Conservation (phyloP, 2,888 invertebrate genomes). For the Aleiodes alternator region DNA sequence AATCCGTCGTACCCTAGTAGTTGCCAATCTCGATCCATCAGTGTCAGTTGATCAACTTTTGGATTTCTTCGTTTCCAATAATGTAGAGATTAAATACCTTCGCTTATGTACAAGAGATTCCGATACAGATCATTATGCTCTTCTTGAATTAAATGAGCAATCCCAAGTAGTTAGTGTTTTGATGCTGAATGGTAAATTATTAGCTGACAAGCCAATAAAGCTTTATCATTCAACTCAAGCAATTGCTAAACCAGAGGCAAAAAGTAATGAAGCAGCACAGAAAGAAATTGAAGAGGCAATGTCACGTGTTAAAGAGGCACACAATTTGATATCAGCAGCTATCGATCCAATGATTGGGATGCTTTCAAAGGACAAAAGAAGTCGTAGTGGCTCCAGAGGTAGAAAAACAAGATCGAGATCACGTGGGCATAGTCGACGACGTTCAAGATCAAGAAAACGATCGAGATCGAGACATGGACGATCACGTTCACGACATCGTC, state of each 20-base stretch:
- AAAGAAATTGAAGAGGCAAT: slow-evolving; percentile 98
- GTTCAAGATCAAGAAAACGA: slow-evolving; percentile 75
- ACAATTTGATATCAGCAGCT: slow-evolving; percentile 94
- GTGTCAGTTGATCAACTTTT: slow-evolving; percentile 89
- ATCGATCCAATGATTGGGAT: slow-evolving; percentile 94
- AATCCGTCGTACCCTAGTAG: slow-evolving; percentile 93
- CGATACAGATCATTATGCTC: slow-evolving; percentile 86
- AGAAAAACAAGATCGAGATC: slow-evolving; percentile 74
- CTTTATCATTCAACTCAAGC: slow-evolving; percentile 95
- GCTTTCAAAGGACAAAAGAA: slow-evolving; percentile 89
- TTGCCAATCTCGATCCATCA: slow-evolving; percentile 85
- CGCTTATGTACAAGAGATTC: slow-evolving; percentile 91
- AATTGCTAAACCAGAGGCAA: slow-evolving; percentile 94
- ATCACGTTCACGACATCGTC: slow-evolving; percentile 78
- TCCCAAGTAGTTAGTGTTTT: slow-evolving; percentile 90
- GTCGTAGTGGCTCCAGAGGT: slow-evolving; percentile 76
- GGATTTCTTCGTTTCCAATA: slow-evolving; percentile 89
- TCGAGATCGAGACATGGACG: slow-evolving; percentile 75
- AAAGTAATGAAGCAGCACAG: slow-evolving; percentile 96
- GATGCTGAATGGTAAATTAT: slow-evolving; percentile 86
- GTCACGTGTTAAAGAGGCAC: slow-evolving; percentile 97
- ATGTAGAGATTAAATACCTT: slow-evolving; percentile 94
- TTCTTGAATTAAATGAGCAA: slow-evolving; percentile 97
- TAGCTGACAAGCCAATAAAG: slow-evolving; percentile 84
- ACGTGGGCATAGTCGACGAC: slow-evolving; percentile 66